Evolutionary conservation across 2,888 invertebrate species (phyloP).

Genomic region (Caenorhabditis wallacei): DNA sequence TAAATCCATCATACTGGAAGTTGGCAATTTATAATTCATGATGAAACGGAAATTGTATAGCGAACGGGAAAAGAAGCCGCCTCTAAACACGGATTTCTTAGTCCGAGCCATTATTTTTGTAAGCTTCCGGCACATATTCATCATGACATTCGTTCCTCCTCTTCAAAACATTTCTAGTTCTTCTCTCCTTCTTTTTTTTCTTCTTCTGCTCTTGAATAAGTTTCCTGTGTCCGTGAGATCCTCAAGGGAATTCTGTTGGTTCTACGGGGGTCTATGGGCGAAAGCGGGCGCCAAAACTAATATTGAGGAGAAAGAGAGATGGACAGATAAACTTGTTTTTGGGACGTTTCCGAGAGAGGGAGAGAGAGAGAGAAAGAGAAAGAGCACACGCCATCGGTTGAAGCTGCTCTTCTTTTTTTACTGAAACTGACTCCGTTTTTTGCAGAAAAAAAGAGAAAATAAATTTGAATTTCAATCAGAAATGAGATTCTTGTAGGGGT

Average conservation of each 20-base stretch:
- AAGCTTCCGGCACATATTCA: constrained; percentile 53
- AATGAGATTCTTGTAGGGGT: constrained; percentile 4
- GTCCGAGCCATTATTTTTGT: constrained; percentile 44
- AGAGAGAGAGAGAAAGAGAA: constrained; percentile 58
- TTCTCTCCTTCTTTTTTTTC: not conserved
- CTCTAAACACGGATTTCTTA: not conserved
- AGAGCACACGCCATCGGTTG: constrained; percentile 49
- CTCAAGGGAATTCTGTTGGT: constrained; percentile 39
- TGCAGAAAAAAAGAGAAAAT: constrained; percentile 11
- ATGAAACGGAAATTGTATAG: constrained; percentile 47
- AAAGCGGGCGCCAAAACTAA: constrained; percentile 62
- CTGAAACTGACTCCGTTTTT: not conserved
- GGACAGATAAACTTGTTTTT: constrained; percentile 66
- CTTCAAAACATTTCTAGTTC: not conserved
- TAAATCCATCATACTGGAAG: no score
- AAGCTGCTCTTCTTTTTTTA: not conserved
- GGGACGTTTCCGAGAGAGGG: constrained; percentile 58
- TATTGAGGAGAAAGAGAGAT: constrained; percentile 61
- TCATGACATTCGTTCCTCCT: constrained; percentile 42
- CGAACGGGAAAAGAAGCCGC: not conserved
- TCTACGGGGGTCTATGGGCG: constrained; percentile 12
- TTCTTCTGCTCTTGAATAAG: constrained; percentile 19
- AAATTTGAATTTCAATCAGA: constrained; percentile 56
- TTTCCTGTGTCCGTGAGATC: constrained; percentile 40
- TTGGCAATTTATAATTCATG: constrained; percentile 20